A percentile compares a stretch with the other conserved stretches of the same genome.
These are phyloP conservation scores for Paratrypauchen microcephalus DNA, from an alignment of 2,797 vertebrate genomes.

Conservation along the genomic window DNA sequence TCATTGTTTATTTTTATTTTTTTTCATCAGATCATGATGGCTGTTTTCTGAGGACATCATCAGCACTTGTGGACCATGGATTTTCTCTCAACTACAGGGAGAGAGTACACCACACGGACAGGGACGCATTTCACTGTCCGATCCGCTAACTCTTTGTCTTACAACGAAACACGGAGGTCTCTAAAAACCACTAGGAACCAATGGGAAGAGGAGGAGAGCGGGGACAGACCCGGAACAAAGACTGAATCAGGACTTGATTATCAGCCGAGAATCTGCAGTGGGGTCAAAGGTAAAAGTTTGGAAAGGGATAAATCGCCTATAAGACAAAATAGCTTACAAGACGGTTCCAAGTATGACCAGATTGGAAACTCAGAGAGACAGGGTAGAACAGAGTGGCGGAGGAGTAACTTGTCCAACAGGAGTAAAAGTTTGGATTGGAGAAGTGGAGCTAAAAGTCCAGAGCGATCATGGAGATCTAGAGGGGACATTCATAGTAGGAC, in stretches of 20 bases:
- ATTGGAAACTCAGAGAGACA: conserved; percentile 24
- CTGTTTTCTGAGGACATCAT: conserved; percentile 42
- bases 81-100: conserved; percentile 39
- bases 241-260: conserved; percentile 21
- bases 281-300: conserved; percentile 28
- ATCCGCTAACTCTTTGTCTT: conserved; percentile 66
- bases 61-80: conserved; percentile 69
- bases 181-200: conserved; percentile 27
- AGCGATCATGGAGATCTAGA: conserved; percentile 3
- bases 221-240: neutral
- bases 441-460: conserved; percentile 22
- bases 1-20: conserved; percentile 33
- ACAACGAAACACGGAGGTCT: conserved; percentile 40
- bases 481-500: conserved; percentile 9
- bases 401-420: conserved; percentile 37
- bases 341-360: conserved; percentile 26
- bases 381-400: conserved; percentile 51
- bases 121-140: conserved; percentile 62
- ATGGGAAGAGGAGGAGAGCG: conserved; percentile 8
- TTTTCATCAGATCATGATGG: conserved; percentile 58
- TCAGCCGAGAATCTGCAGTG: conserved; percentile 18
- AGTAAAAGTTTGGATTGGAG: conserved; percentile 71
- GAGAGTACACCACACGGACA: conserved; percentile 32
- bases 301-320: conserved; percentile 21
- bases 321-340: conserved; percentile 26